These are phyloP conservation scores for Zophobas atratus DNA, from an alignment of 1,140 invertebrate species.

Conservation along the genomic window DNA sequence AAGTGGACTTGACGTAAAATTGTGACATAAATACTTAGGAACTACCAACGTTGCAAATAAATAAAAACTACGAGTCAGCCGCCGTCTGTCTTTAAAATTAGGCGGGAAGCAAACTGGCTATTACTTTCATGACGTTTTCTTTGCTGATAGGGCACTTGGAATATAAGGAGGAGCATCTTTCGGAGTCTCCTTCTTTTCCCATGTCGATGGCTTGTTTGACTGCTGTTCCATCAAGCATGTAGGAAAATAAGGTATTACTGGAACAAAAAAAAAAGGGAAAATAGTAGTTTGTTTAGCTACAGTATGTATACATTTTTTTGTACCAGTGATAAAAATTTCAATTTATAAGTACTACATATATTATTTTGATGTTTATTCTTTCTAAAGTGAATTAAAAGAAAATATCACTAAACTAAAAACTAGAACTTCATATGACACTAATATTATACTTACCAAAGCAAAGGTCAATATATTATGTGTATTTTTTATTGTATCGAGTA, in stretches of 20 bases:
- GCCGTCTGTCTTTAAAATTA: slow-evolving; percentile 33
- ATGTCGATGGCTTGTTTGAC: slow-evolving; percentile 82
- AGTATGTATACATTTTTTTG: too few species aligned
- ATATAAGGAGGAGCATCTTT: slow-evolving; percentile 75
- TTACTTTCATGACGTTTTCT: slow-evolving; percentile 75
- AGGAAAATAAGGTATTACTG: slow-evolving; percentile 80
- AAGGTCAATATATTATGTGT: too few species aligned
- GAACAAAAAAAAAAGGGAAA: slow-evolving; percentile 58
- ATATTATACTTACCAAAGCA: too few species aligned
- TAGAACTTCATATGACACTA: too few species aligned
- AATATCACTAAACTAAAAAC: too few species aligned
- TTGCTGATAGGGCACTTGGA: slow-evolving; percentile 77
- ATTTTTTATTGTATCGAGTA: too few species aligned
- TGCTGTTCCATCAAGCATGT: slow-evolving; percentile 82
- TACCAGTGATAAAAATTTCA: too few species aligned
- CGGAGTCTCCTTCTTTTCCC: slow-evolving; percentile 72
- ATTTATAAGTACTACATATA: too few species aligned
- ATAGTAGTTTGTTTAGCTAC: background rate
- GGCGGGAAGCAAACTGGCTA: slow-evolving; percentile 73
- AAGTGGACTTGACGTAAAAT: background rate
- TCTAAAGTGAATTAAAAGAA: too few species aligned
- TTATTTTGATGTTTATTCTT: too few species aligned
- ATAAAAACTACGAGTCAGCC: slow-evolving; percentile 2
- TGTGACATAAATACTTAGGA: slow-evolving; percentile 59
- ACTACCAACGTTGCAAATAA: slow-evolving; percentile 19